Evolutionary conservation across 2,888 invertebrate species (phyloP), one percentile per base, ranked within the genome.

Genomic region (Acronicta aceris): DNA sequence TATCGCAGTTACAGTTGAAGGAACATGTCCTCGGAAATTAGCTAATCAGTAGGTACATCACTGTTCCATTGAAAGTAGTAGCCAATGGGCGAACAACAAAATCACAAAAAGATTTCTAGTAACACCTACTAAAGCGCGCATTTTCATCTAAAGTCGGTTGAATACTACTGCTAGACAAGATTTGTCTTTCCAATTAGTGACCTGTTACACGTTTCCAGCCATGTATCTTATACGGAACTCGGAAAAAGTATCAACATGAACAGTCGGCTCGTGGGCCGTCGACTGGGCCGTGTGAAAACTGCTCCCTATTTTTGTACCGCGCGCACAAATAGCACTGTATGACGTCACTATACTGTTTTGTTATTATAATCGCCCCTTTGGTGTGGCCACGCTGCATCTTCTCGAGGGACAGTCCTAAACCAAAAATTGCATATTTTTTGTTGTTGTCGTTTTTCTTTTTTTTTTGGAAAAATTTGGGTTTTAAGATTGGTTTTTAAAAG

Each of bases 301-400:
- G 51, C 53, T 76, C 70, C 81, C 84, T 88, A 89, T 89, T 89
- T 89, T 82, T 81, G 83, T 84, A 81, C 53, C 65, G 65, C 76
- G 72, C 62, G 68, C 85, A 74, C 79, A 86, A 89, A 89, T 90
- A 89, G 86, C 75, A 17, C 54, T n/a, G 60, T 3, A 45, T 83
- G 81, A 83, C 83, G 83, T 83, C 81, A 83, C 61, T 5, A 21
- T 53, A 71, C 63, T 78, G 79, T 76, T 76, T 76, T 81, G 81
- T 79, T 82, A 77, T 76, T 78, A 78, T 76, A 77, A 71, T 71
- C 80, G 70, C 65, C 71, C 70, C 71, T 67, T 71, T 50, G 50
- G 36, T 59, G 70, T 70, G 47, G 59, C 79, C 65, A 71, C 50
- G 52, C 72, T 13, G 17, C 45, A 9, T 13, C 5, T 12, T 58